A percentile compares a stretch with the other conserved stretches of the same genome.
Evolutionary conservation across 1,140 invertebrate species (phyloP).

Genomic region (Lepidotrigona ventralis): DNA sequence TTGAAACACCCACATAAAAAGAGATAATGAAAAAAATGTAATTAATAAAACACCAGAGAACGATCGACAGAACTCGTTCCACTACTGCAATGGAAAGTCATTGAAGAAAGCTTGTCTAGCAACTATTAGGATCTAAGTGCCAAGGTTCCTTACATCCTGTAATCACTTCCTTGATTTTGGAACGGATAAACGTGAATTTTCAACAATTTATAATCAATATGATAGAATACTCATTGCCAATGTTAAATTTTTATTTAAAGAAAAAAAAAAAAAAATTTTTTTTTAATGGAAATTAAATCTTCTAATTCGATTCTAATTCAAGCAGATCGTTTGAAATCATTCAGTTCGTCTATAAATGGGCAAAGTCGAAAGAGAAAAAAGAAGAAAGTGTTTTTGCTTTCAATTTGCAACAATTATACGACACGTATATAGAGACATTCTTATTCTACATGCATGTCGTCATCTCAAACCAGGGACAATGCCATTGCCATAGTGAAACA

Average conservation of each 20-base stretch:
- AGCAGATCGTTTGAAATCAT: background rate
- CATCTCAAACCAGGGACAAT: constrained; percentile 75
- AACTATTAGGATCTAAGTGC: constrained; percentile 31
- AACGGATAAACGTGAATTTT: background rate
- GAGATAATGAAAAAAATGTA: background rate
- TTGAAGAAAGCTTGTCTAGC: constrained; percentile 51
- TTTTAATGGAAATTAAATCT: background rate
- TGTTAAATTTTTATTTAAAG: background rate
- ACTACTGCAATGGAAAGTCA: constrained; percentile 40
- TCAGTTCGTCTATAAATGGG: background rate
- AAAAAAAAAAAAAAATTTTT: background rate
- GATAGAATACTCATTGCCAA: background rate
- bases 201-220: background rate
- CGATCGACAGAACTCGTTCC: constrained; percentile 18
- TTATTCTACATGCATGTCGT: constrained; percentile 71
- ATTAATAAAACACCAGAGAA: constrained; percentile 32
- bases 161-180: constrained; percentile 38
- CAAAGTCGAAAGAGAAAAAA: constrained; percentile 36
- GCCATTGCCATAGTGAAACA: constrained; percentile 79
- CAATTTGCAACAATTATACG: constrained; percentile 32
- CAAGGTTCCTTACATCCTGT: constrained; percentile 32
- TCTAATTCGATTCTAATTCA: background rate
- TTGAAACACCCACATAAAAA: background rate
- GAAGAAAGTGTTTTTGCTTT: constrained; percentile 60
- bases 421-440: constrained; percentile 44